phyloP scores from a whole-genome alignment of 2,797 vertebrate species.

The Chaenodraco wilsoni region DNA sequence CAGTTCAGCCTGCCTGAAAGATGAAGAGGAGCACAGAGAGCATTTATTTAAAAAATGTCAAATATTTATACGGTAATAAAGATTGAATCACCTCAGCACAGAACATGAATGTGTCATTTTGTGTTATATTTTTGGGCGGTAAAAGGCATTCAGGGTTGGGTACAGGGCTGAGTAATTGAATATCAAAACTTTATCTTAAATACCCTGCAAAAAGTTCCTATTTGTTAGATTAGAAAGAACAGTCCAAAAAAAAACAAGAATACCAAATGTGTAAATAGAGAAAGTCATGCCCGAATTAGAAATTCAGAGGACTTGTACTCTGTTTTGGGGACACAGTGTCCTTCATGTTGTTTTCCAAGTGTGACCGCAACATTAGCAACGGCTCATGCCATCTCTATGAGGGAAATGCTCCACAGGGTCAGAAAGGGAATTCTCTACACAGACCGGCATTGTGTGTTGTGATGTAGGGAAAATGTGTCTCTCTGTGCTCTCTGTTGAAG shows the following conservation, averaged over 20 bases:
- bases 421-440: conserved; percentile 52
- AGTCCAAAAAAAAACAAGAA: background rate
- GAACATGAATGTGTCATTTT: conserved; percentile 15
- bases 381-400: conserved; percentile 45
- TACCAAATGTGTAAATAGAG: conserved; percentile 1
- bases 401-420: conserved; percentile 41
- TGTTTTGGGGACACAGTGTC: conserved; percentile 45
- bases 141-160: background rate
- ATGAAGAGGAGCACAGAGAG: conserved; percentile 8
- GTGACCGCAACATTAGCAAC: conserved; percentile 33
- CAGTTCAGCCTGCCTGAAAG: conserved; percentile 8
- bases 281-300: background rate
- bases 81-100: conserved; percentile 32
- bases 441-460: conserved; percentile 51
- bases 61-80: conserved; percentile 53
- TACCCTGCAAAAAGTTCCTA: background rate
- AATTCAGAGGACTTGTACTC: conserved; percentile 3
- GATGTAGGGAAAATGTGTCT: conserved; percentile 42
- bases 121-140: background rate
- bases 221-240: background rate
- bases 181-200: background rate
- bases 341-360: conserved; percentile 45
- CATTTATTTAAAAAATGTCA: conserved; percentile 40
- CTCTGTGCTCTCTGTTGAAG: conserved; percentile 20
- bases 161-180: background rate